phyloP scores from a whole-genome alignment of 2,113 vertebrate species.

The Addax nasomaculatus region DNA sequence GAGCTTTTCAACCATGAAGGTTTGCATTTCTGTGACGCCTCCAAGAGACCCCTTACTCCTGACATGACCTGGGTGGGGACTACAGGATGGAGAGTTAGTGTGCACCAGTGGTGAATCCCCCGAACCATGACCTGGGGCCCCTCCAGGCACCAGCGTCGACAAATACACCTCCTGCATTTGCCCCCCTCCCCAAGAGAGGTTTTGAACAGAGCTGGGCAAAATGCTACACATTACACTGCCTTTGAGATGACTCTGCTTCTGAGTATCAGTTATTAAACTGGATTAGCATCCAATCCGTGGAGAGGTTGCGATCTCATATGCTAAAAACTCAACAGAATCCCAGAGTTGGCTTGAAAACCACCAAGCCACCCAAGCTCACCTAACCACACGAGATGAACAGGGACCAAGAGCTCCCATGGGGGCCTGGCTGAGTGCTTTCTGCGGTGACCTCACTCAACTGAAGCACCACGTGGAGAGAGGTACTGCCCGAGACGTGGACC shows the following conservation, averaged over 20 bases:
- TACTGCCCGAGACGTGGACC: neutral
- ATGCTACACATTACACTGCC: fast-evolving
- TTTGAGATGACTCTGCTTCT: neutral
- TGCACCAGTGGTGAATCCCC: fast-evolving
- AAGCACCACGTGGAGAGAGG: fast-evolving
- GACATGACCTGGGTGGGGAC: fast-evolving
- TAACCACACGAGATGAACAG: fast-evolving
- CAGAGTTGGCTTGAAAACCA: neutral
- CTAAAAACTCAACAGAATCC: neutral
- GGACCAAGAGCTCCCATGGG: fast-evolving
- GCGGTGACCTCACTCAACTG: fast-evolving
- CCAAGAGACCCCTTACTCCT: fast-evolving
- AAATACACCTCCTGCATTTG: fast-evolving
- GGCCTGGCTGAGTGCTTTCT: fast-evolving
- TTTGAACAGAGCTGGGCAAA: fast-evolving
- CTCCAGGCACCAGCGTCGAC: fast-evolving
- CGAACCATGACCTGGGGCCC: fast-evolving
- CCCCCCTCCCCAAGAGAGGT: neutral
- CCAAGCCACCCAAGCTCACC: neutral
- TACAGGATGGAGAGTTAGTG: fast-evolving
- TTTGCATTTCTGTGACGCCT: neutral
- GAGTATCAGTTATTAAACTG: neutral
- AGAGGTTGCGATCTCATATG: neutral
- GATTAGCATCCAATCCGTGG: neutral
- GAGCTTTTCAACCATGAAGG: neutral